These are phyloP conservation scores for Stenichneumon culpator DNA, from an alignment of 2,888 invertebrate species.

Conservation along the genomic window DNA sequence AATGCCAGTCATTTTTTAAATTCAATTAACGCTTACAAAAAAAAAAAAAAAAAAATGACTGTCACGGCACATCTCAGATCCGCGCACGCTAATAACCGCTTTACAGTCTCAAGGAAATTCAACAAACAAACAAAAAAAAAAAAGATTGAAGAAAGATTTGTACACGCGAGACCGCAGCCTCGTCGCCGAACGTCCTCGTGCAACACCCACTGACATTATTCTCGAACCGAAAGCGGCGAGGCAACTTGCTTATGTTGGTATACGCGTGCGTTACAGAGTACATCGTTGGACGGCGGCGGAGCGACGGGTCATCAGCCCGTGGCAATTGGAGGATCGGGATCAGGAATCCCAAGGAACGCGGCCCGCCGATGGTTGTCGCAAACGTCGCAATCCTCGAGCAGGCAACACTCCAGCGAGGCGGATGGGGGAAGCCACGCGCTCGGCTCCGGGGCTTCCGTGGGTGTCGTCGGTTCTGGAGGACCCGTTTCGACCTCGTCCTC, in stretches of 20 bases:
- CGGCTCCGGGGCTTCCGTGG: constrained; percentile 79
- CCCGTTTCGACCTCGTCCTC: constrained; percentile 82
- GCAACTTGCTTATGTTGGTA: constrained; percentile 17
- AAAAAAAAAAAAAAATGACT: too few species aligned
- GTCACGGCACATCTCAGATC: too few species aligned
- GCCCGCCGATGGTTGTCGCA: constrained; percentile 82
- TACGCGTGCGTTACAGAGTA: constrained; percentile 75
- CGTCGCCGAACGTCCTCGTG: not conserved
- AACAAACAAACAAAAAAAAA: too few species aligned
- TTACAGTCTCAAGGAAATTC: too few species aligned
- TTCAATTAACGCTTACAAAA: too few species aligned
- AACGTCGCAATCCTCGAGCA: constrained; percentile 78
- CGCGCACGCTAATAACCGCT: too few species aligned
- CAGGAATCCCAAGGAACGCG: constrained; percentile 80
- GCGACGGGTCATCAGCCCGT: constrained; percentile 77
- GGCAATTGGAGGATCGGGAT: constrained; percentile 81
- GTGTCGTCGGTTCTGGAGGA: constrained; percentile 83
- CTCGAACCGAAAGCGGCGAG: constrained; percentile 17
- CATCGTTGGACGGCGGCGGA: constrained; percentile 79
- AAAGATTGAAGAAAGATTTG: too few species aligned
- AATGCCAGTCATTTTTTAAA: too few species aligned
- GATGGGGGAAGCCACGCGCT: constrained; percentile 73
- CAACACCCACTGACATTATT: constrained; percentile 4
- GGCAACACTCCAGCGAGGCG: constrained; percentile 79
- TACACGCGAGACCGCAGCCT: not conserved